A percentile compares a stretch with the other conserved stretches of the same genome.
Conservation (phyloP, 2,888 invertebrate genomes). For the Watsonalla binaria region DNA sequence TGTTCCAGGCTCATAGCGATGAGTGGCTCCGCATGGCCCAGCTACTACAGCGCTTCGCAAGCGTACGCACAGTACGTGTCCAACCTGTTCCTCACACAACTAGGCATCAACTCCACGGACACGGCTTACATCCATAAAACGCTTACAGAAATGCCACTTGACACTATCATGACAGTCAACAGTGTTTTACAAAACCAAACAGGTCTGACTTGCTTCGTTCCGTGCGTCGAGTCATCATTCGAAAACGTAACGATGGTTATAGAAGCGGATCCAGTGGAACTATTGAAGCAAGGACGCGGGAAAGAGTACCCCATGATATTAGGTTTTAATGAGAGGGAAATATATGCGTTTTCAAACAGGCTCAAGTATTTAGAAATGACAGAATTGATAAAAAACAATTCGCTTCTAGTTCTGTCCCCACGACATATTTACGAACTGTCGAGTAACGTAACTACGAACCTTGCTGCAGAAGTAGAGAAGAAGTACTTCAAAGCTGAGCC, state of each 20-base stretch:
- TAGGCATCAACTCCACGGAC: neutral
- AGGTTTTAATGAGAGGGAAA: neutral
- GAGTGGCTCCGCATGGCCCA: constrained; percentile 25
- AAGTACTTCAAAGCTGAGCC: neutral
- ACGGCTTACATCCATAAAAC: neutral
- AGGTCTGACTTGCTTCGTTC: neutral
- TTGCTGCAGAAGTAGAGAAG: neutral
- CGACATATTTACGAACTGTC: neutral
- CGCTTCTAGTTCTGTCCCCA: neutral
- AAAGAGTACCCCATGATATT: neutral
- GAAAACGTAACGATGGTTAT: neutral
- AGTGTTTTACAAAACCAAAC: neutral
- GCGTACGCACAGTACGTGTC: constrained; percentile 7
- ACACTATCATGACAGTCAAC: neutral
- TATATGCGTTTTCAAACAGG: neutral
- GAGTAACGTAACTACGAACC: neutral
- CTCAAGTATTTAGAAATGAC: neutral
- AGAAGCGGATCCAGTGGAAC: neutral
- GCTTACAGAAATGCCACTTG: neutral
- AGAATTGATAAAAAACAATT: neutral
- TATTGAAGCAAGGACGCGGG: neutral
- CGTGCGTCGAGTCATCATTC: neutral
- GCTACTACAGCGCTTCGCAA: constrained; percentile 6
- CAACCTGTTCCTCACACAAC: neutral
- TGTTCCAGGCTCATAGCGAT: neutral